These are phyloP conservation scores for Cydia fagiglandana DNA, from an alignment of 1,140 invertebrate species.

Conservation along the genomic window DNA sequence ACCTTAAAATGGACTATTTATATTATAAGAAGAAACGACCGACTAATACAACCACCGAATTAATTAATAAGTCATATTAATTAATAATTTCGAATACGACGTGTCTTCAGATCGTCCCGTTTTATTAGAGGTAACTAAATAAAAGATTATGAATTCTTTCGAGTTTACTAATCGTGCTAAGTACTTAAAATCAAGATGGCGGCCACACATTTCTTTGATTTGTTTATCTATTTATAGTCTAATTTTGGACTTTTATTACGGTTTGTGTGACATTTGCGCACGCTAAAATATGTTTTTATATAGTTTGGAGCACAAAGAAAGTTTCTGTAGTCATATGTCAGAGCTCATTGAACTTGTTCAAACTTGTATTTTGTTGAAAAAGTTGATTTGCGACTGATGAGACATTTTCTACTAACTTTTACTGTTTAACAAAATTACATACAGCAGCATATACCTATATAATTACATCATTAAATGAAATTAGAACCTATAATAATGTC, in stretches of 20 bases:
- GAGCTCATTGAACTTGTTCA: slow-evolving; percentile 61
- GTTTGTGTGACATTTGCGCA: slow-evolving; percentile 18
- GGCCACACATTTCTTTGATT: slow-evolving; percentile 18
- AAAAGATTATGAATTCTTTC: not conserved
- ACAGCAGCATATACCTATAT: not conserved
- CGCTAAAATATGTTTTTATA: not conserved
- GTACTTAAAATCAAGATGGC: slow-evolving; percentile 21
- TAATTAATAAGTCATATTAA: slow-evolving; percentile 28
- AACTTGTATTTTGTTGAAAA: slow-evolving; percentile 43
- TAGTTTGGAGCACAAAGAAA: not conserved
- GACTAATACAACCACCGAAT: not conserved
- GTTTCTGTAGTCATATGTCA: slow-evolving; percentile 36
- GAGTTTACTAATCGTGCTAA: slow-evolving; percentile 5
- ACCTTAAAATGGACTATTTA: slow-evolving; percentile 18
- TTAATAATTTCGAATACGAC: slow-evolving; percentile 1
- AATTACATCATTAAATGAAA: not conserved
- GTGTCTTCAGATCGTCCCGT: not conserved
- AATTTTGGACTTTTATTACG: slow-evolving; percentile 26
- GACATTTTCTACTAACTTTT: slow-evolving; percentile 26
- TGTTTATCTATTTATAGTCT: slow-evolving; percentile 31
- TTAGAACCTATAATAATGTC: not conserved
- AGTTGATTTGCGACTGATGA: not conserved
- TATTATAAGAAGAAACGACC: slow-evolving; percentile 15
- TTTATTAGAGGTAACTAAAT: slow-evolving; percentile 25
- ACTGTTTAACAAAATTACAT: not conserved